These are phyloP conservation scores for Bubo scandiacus DNA, from an alignment of 2,113 vertebrate species.

Conservation along the genomic window DNA sequence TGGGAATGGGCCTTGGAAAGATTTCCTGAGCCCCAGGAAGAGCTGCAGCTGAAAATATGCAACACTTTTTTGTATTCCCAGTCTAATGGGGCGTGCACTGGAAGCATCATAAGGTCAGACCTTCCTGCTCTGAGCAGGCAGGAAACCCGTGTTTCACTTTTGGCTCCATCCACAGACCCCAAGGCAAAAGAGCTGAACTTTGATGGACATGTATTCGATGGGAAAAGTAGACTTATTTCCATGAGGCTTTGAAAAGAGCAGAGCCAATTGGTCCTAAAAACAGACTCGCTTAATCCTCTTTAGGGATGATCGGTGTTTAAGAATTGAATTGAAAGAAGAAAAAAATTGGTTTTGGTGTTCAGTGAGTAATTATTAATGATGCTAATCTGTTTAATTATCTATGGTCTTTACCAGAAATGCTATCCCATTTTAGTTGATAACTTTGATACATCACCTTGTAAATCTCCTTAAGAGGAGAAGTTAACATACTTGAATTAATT, in stretches of 20 bases:
- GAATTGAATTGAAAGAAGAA: neutral
- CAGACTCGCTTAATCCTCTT: conserved; percentile 4
- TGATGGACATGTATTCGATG: rapidly evolving
- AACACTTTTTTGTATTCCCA: neutral
- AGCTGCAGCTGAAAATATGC: neutral
- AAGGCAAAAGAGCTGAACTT: neutral
- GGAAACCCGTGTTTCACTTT: neutral
- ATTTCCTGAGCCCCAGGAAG: neutral
- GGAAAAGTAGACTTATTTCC: neutral
- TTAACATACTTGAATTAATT: conserved; percentile 20
- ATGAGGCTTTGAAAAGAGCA: neutral
- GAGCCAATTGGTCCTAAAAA: neutral
- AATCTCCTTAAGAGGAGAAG: neutral
- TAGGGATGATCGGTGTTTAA: neutral
- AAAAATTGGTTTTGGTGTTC: neutral
- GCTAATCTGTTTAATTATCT: conserved; percentile 8
- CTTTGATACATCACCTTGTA: neutral
- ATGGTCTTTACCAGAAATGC: neutral
- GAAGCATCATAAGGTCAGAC: neutral
- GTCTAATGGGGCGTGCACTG: neutral
- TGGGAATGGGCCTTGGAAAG: neutral
- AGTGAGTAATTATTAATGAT: neutral
- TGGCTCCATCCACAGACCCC: neutral
- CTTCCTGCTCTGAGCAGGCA: neutral
- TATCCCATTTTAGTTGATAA: conserved; percentile 20